phyloP scores from a whole-genome alignment of 2,113 vertebrate species.

The Tragelaphus buxtoni region DNA sequence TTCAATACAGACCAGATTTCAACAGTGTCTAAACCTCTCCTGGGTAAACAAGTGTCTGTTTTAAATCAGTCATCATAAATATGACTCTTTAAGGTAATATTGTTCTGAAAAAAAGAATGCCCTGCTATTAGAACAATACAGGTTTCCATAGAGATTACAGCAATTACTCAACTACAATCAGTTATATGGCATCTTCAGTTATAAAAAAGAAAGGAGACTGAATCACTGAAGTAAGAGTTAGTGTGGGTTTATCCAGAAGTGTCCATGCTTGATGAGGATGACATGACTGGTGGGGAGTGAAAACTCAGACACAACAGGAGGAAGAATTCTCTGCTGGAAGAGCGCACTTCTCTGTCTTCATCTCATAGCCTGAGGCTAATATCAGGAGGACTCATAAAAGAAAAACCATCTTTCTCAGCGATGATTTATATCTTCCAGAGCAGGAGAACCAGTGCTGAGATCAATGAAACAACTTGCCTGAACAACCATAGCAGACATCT shows the following conservation, averaged over 20 bases:
- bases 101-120: neutral
- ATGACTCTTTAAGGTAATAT: neutral
- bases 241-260: neutral
- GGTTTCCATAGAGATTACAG: neutral
- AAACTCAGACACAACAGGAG: neutral
- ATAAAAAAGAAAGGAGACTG: neutral
- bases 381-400: neutral
- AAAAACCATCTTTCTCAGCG: neutral
- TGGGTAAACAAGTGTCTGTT: constrained; percentile 9
- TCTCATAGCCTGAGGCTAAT: neutral
- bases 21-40: constrained; percentile 14
- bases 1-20: constrained; percentile 11
- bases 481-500: neutral
- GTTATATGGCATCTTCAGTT: neutral
- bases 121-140: neutral
- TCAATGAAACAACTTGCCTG: neutral
- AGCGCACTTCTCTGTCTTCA: neutral
- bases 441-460: neutral
- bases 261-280: neutral
- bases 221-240: neutral
- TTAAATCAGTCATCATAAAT: constrained; percentile 32
- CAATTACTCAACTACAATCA: neutral
- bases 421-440: constrained; percentile 18
- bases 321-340: neutral
- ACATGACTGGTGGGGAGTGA: neutral